Conservation (phyloP, 2,797 vertebrate species). For the Loriculus beryllinus region DNA sequence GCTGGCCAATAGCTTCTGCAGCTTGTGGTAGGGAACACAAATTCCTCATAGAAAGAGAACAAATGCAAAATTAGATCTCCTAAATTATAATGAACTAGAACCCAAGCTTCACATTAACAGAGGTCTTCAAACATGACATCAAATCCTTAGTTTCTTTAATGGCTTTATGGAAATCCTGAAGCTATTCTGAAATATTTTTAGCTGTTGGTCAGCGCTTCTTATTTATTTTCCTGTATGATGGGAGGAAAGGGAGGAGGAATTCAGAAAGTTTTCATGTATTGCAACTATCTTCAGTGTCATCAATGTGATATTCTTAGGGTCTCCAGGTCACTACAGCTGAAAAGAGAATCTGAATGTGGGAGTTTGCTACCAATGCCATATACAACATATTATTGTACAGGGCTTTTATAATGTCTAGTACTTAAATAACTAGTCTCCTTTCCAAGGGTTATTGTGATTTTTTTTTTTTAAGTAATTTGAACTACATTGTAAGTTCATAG, state of each 20-base stretch:
- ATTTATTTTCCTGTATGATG: not conserved
- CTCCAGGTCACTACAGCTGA: not conserved
- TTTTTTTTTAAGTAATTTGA: not conserved
- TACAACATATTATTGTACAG: not conserved
- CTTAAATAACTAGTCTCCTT: not conserved
- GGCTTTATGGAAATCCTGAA: not conserved
- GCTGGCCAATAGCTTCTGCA: conserved; percentile 25
- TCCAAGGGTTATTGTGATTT: not conserved
- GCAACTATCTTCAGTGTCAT: rapidly evolving
- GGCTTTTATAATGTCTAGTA: not conserved
- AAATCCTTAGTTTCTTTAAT: conserved; percentile 27
- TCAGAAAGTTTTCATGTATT: not conserved
- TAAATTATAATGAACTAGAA: conserved; percentile 28
- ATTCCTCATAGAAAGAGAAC: conserved; percentile 1
- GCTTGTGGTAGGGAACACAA: not conserved
- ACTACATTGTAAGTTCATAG: not conserved
- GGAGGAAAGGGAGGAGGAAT: not conserved
- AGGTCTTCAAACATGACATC: not conserved
- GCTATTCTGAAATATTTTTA: not conserved
- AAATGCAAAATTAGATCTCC: conserved; percentile 24
- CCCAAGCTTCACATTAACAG: not conserved
- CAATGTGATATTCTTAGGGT: not conserved
- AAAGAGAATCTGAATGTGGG: not conserved
- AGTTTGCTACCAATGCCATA: not conserved
- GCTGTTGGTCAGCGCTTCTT: not conserved